Conservation (phyloP, 2,113 vertebrate genomes). For the Ptilorrhoa leucosticta region DNA sequence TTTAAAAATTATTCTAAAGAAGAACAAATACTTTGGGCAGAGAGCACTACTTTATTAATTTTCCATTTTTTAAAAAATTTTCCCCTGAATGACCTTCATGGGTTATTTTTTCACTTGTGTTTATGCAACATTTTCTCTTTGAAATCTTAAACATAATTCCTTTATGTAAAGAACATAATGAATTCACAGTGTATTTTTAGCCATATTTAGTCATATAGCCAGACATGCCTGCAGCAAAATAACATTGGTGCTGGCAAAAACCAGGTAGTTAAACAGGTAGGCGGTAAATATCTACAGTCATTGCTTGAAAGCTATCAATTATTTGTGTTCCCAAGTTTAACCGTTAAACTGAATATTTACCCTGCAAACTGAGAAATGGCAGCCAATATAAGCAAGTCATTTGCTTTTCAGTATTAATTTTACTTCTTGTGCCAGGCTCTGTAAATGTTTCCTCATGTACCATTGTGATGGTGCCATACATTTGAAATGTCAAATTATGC, state of each 20-base stretch:
- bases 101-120: background rate
- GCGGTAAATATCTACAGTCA: background rate
- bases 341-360: background rate
- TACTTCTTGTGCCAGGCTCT: background rate
- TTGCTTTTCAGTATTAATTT: conserved; percentile 38
- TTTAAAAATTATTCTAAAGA: background rate
- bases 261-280: background rate
- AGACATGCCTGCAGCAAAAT: background rate
- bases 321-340: background rate
- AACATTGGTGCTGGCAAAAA: background rate
- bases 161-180: background rate
- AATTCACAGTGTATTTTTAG: background rate
- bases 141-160: background rate
- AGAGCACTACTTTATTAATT: background rate
- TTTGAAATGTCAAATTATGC: conserved; percentile 47
- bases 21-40: background rate
- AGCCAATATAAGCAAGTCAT: background rate
- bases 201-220: background rate
- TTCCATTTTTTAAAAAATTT: background rate
- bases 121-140: background rate
- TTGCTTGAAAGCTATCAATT: background rate
- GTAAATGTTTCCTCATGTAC: conserved; percentile 38
- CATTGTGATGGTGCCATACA: conserved; percentile 15
- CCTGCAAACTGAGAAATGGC: background rate
- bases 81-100: background rate